Conservation (phyloP, 2,797 vertebrate genomes). For the Peromyscus nudipes region DNA sequence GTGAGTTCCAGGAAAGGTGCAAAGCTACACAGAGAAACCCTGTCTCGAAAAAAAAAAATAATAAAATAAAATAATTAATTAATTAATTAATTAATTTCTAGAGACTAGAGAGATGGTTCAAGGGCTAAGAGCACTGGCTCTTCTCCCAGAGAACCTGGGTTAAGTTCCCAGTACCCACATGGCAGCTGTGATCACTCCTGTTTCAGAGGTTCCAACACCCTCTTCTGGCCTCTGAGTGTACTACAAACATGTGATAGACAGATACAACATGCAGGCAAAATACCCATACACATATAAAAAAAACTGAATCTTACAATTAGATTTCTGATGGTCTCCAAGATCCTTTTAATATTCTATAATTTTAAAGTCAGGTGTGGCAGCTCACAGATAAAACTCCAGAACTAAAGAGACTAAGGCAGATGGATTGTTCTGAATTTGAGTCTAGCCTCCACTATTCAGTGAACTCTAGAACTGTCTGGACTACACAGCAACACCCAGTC, state of each 20-base stretch:
- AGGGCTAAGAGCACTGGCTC: not conserved
- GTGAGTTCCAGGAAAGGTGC: too few species aligned
- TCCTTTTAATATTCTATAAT: not conserved
- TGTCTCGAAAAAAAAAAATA: too few species aligned
- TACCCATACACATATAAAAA: not conserved
- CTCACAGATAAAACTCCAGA: not conserved
- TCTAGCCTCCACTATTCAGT: not conserved
- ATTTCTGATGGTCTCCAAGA: slow-evolving; percentile 2
- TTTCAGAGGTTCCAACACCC: not conserved
- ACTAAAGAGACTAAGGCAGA: not conserved
- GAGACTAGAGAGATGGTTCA: not conserved
- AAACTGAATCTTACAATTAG: not conserved
- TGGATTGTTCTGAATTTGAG: not conserved
- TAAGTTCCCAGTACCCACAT: not conserved
- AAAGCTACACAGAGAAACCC: too few species aligned
- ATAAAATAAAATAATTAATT: too few species aligned
- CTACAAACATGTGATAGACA: not conserved
- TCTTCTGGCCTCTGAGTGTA: not conserved
- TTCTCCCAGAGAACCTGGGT: not conserved
- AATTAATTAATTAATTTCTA: too few species aligned
- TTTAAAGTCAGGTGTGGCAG: not conserved
- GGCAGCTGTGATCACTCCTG: too few species aligned
- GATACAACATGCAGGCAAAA: not conserved
- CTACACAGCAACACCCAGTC: not conserved
- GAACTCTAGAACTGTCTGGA: not conserved